Evolutionary conservation across 2,888 invertebrate genomes (phyloP).

Genomic region (Mellilla xanthometata): DNA sequence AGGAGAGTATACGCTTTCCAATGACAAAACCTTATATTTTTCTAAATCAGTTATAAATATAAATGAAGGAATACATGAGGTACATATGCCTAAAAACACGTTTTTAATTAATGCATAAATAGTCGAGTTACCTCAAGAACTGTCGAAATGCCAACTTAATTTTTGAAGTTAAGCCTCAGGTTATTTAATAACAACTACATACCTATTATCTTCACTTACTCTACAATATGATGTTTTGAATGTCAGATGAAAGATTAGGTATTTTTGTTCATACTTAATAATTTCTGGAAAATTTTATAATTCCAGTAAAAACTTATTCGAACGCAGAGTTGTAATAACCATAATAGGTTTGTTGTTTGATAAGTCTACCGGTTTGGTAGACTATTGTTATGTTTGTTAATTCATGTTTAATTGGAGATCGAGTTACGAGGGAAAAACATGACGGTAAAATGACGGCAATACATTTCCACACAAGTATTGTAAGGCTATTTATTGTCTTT

Average conservation of each 20-base stretch:
- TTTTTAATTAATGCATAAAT: no score
- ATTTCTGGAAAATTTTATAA: neutral
- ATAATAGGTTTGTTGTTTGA: slow-evolving; percentile 6
- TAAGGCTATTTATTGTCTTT: no score
- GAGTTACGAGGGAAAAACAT: neutral
- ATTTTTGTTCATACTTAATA: neutral
- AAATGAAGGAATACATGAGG: no score
- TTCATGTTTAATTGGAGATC: slow-evolving; percentile 1
- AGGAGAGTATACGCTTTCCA: no score
- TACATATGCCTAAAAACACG: no score
- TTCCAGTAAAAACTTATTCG: neutral
- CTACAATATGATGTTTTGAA: neutral
- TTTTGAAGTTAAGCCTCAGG: neutral
- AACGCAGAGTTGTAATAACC: neutral
- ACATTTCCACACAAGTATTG: no score
- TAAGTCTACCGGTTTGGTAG: slow-evolving; percentile 2
- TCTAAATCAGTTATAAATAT: no score
- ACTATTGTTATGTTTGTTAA: slow-evolving; percentile 3
- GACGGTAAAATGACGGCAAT: no score
- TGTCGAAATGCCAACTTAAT: no score
- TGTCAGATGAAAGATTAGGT: neutral
- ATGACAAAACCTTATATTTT: no score
- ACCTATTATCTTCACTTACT: slow-evolving; percentile 2
- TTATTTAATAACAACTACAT: neutral
- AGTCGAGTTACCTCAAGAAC: no score